Percentiles rank a stretch among this genome's conserved stretches.
phyloP scores from a whole-genome alignment of 2,888 invertebrate species.

The Erebia aethiops region DNA sequence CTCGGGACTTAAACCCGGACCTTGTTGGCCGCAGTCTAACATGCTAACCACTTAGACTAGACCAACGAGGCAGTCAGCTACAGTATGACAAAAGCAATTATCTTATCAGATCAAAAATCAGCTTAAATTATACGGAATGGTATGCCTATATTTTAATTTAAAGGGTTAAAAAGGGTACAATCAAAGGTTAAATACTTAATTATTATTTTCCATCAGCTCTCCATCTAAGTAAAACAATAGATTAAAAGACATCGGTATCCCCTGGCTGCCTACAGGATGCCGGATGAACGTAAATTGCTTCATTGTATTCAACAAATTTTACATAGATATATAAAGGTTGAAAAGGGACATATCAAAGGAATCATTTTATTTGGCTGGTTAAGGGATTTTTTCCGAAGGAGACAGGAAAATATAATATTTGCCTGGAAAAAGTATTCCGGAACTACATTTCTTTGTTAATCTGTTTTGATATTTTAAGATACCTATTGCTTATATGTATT shows the following conservation, averaged over 20 bases:
- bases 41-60: too few species aligned
- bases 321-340: conserved; percentile 15
- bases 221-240: conserved; percentile 40
- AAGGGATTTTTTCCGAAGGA: not conserved
- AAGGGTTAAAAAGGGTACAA: too few species aligned
- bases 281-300: conserved; percentile 28
- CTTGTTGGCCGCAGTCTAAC: too few species aligned
- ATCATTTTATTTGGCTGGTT: not conserved
- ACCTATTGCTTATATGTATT: too few species aligned
- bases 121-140: too few species aligned
- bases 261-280: conserved; percentile 19
- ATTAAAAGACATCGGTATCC: conserved; percentile 24
- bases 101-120: too few species aligned
- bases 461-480: not conserved
- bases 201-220: too few species aligned
- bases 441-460: not conserved
- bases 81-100: too few species aligned
- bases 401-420: not conserved
- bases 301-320: conserved; percentile 23
- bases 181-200: too few species aligned
- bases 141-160: too few species aligned
- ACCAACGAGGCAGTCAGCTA: too few species aligned
- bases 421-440: not conserved
- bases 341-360: conserved; percentile 10
- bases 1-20: too few species aligned